Percentiles rank a stretch among this genome's conserved stretches.
Evolutionary conservation across 2,888 invertebrate genomes (phyloP).

Genomic region (Rhamnusium bicolor): DNA sequence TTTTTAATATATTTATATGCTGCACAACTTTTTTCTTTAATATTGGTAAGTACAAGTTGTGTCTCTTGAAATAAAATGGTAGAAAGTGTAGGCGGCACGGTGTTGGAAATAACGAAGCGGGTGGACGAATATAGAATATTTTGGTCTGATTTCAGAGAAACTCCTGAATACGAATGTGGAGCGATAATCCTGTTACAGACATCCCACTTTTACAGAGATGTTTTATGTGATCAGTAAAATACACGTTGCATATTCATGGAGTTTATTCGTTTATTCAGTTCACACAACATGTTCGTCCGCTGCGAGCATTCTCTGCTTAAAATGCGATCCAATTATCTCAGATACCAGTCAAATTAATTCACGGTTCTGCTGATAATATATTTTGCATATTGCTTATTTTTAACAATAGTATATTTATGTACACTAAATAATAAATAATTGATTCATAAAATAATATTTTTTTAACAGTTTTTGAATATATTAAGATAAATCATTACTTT

Average conservation of each 20-base stretch:
- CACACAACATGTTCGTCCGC: constrained; percentile 52
- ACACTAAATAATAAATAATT: not conserved
- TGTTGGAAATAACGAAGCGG: constrained; percentile 42
- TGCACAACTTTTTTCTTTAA: too few species aligned
- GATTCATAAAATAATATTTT: not conserved
- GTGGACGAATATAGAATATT: constrained; percentile 63
- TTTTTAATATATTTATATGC: too few species aligned
- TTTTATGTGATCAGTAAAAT: constrained; percentile 65
- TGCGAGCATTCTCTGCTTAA: constrained; percentile 50
- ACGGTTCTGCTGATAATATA: constrained; percentile 51
- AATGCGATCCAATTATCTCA: constrained; percentile 63
- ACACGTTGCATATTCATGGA: constrained; percentile 66
- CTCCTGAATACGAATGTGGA: constrained; percentile 60
- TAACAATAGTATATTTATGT: constrained; percentile 44
- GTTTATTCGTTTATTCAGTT: constrained; percentile 59
- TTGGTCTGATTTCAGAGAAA: constrained; percentile 57
- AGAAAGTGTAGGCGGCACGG: constrained; percentile 45
- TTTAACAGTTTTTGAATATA: too few species aligned
- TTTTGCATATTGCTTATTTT: constrained; percentile 52
- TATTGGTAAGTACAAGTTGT: not conserved
- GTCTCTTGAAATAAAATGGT: constrained; percentile 34
- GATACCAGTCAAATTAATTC: constrained; percentile 59
- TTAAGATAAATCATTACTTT: too few species aligned
- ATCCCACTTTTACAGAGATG: constrained; percentile 63
- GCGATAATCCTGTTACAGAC: constrained; percentile 62